Conservation (phyloP, 35 echinoderm and acorn worm species). For the Holothuria glaberrima region DNA sequence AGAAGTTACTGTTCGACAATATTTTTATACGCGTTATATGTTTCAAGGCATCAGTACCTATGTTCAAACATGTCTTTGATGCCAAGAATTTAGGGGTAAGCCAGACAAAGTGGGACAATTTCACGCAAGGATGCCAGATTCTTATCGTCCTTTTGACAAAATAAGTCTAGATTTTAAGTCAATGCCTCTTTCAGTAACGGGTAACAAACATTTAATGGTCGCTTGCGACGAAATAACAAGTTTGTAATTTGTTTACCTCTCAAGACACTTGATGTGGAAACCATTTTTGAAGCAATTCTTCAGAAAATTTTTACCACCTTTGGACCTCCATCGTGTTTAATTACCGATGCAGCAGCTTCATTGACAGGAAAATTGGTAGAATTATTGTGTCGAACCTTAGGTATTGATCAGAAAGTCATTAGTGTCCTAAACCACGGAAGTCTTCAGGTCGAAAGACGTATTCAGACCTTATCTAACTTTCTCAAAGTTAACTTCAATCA, state of each 20-base stretch:
- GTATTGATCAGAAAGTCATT: slow-evolving; percentile 42
- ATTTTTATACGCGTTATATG: slow-evolving; percentile 1
- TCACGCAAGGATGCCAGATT: slow-evolving; percentile 41
- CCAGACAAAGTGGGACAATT: background rate
- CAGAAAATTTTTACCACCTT: slow-evolving; percentile 57
- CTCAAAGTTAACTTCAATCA: background rate
- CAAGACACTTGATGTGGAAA: slow-evolving; percentile 47
- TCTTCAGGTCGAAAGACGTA: slow-evolving; percentile 52
- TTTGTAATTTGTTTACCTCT: slow-evolving; percentile 58
- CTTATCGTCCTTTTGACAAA: slow-evolving; percentile 51
- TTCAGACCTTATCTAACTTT: slow-evolving; percentile 24
- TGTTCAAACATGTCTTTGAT: slow-evolving; percentile 4
- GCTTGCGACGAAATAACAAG: slow-evolving; percentile 21
- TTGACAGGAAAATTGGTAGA: slow-evolving; percentile 57
- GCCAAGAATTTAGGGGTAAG: slow-evolving; percentile 23
- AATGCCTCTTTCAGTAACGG: background rate
- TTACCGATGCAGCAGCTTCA: slow-evolving; percentile 60
- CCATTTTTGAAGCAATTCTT: slow-evolving; percentile 25
- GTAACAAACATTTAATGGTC: slow-evolving; percentile 30
- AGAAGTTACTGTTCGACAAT: slow-evolving; percentile 30
- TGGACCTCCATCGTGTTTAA: slow-evolving; percentile 52
- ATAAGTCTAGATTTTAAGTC: slow-evolving; percentile 38
- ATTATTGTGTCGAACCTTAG: slow-evolving; percentile 35
- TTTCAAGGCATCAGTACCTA: background rate
- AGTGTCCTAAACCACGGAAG: slow-evolving; percentile 32